Base-by-base conservation (phyloP, 1,140 invertebrate genomes). In the Drosophila neocordata region DNA sequence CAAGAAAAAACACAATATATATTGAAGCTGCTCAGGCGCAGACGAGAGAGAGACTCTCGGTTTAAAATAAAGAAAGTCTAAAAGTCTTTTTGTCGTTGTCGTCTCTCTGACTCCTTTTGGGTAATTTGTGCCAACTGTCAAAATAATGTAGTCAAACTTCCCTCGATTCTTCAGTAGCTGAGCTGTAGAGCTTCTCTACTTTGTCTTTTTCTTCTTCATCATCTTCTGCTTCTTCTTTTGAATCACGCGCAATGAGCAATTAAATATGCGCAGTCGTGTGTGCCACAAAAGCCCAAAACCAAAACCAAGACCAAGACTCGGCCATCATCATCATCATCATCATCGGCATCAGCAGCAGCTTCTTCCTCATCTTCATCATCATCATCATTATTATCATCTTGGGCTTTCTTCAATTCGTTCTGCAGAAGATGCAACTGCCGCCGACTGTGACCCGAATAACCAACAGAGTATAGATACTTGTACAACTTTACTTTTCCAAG, bases 191-290 rank as follows among this genome's bases (percentile, higher is more conserved):
- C 41, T 48, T 48, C 41, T 48, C 15, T 48, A 20, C 18, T 34
- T 31, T 35, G 7, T 13, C 41, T 8, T 56, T 37, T 18, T 53
- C 22, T 38, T 22, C 56, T 56, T 56, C 9, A 48, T 13, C 27
- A 31, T 13, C 41, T 8, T 56, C 41, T n/a, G 41, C 31, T 38
- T 22, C 56, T 56, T 63, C 37, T 31, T 58, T 52, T 37, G 60
- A 85, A 80, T 84, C 80, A 73, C 77, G 69, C 81, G 73, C 73
- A 80, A 85, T 85, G 81, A 85, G 81, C 81, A 84, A 84, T 84
- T 84, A 84, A 84, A 84, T 84, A 84, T 84, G 81, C 81, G 73
- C 81, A 85, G 77, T 84, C 81, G 81, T 84, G 81, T 84, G 73
- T 77, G 61, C 77, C 81, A 60, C 44, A 63, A 53, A 62, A 48